Base-by-base conservation (phyloP, 2,797 vertebrate genomes). In the Argentina silus region DNA sequence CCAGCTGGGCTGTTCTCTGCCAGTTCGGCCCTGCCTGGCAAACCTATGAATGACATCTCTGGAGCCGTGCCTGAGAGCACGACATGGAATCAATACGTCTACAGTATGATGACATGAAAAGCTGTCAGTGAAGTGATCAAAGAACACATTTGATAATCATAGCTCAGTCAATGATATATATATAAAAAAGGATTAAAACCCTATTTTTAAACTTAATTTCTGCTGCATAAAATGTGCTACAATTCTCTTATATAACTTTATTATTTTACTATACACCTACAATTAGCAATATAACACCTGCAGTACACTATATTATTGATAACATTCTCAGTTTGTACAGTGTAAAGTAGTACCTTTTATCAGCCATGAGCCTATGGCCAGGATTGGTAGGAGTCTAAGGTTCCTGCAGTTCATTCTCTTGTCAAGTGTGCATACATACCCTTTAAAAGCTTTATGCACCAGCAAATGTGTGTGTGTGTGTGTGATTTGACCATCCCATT, bases 11-110 rank as follows among this genome's bases (percentile, higher is more conserved):
- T 82, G 74, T 75, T 77, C 76, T 81, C 76, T 36, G 56, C 60
- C 55, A 78, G 55, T 44, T 10, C 64, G 10, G 56, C 60, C 11
- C 65, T 65, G 12, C 57, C 73, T 4, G 76, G 79, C 21, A 81
- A 43, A 12, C 79, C 73, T 21, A 55, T 42, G 21, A 81, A 45
- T 2, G n/a, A 65, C 6, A 79, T 60, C 3, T 83, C 56, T 86
- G 67, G 74, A 43, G 3, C 7, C 71, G 23, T 61, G 7, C 19
- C 60, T 78, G 15, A 64, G 61, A 63, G 17, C 1, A 19, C 7
- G 8, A 67, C 8, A 4, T 56, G 15, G 19, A 45, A 53, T 48
- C 0, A 23, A 48, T 10, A 63, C 36, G 9, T 47, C 44, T 47
- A 9, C 44, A 4, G 44, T 4, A 47, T 9, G n/a, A 10, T 64